Evolutionary conservation across 2,113 vertebrate genomes (phyloP).

Genomic region (Spea bombifrons): DNA sequence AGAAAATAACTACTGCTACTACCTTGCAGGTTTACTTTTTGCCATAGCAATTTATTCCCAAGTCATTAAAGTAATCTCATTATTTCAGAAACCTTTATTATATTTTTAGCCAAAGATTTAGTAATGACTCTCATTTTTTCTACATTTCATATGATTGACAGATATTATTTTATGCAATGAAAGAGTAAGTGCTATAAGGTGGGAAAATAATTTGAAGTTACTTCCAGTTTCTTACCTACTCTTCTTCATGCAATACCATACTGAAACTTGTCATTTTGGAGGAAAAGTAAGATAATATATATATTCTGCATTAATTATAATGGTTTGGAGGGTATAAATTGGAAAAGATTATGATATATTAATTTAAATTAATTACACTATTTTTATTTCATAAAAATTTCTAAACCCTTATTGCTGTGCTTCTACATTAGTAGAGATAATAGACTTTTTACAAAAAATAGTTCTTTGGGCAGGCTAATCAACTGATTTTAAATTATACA

Average conservation of each 20-base stretch:
- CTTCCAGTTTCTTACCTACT: background rate
- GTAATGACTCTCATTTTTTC: conserved; percentile 10
- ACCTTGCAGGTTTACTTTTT: conserved; percentile 8
- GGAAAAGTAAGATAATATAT: background rate
- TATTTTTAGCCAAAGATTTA: conserved; percentile 6
- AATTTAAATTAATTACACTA: background rate
- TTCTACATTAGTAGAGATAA: background rate
- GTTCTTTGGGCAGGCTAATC: background rate
- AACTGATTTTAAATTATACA: background rate
- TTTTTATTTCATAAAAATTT: background rate
- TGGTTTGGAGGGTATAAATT: background rate
- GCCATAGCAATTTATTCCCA: background rate
- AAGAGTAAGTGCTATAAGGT: background rate
- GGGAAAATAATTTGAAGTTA: background rate
- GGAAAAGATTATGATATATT: background rate
- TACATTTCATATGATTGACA: background rate
- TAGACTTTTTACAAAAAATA: background rate
- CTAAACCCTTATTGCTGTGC: background rate
- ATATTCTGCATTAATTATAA: background rate
- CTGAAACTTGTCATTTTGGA: background rate
- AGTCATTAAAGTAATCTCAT: conserved; percentile 12
- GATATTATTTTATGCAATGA: background rate
- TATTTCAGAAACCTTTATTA: background rate
- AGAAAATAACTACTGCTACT: background rate
- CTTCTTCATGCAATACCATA: background rate